These are phyloP conservation scores for Epinephelus moara DNA, from an alignment of 2,113 vertebrate genomes.

Conservation along the genomic window DNA sequence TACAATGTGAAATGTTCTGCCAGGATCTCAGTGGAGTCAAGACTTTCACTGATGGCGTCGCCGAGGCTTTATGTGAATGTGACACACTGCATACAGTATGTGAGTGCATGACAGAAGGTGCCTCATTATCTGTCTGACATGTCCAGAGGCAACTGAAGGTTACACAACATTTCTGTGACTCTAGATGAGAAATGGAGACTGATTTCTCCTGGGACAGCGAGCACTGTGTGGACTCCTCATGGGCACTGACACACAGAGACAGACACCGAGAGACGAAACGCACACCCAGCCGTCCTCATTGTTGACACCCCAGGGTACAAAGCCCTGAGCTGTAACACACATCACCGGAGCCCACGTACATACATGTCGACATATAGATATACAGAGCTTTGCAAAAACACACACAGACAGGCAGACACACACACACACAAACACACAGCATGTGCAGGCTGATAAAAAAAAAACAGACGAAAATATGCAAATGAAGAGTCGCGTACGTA, in stretches of 20 bases:
- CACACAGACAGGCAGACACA: neutral
- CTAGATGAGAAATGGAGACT: slow-evolving; percentile 47
- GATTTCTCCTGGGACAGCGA: slow-evolving; percentile 28
- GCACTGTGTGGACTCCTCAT: slow-evolving; percentile 37
- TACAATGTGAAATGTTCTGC: slow-evolving; percentile 10
- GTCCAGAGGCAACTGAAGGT: slow-evolving; percentile 50
- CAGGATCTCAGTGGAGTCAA: slow-evolving; percentile 8
- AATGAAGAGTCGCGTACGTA: slow-evolving; percentile 15
- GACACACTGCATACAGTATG: slow-evolving; percentile 37
- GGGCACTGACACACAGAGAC: slow-evolving; percentile 19
- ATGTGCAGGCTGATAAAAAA: neutral
- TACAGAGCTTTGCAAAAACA: neutral
- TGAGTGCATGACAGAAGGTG: slow-evolving; percentile 48
- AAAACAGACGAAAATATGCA: slow-evolving; percentile 11
- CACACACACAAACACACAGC: neutral
- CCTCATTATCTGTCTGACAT: slow-evolving; percentile 55
- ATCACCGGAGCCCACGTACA: neutral
- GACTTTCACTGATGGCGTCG: neutral
- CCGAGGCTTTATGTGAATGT: slow-evolving; percentile 13
- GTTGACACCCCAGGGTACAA: slow-evolving; percentile 27
- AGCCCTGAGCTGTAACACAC: neutral
- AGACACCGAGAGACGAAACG: slow-evolving; percentile 8
- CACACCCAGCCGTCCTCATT: slow-evolving; percentile 12
- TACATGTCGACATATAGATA: neutral
- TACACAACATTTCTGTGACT: slow-evolving; percentile 48